phyloP scores from a whole-genome alignment of 1,140 invertebrate genomes.

The Tetragonula clypearis region DNA sequence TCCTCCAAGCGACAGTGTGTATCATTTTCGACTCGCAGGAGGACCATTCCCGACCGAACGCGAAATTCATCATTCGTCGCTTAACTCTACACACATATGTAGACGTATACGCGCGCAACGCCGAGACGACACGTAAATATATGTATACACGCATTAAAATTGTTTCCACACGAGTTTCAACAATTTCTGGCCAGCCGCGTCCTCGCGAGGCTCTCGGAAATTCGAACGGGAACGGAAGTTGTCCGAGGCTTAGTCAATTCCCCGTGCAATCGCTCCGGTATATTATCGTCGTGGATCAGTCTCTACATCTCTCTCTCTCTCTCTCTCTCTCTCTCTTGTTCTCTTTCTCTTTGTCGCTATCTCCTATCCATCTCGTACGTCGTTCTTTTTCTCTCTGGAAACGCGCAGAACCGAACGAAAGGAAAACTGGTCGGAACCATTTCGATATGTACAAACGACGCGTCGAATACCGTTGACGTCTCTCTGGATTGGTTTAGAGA shows the following conservation, averaged over 20 bases:
- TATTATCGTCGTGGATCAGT: conserved; percentile 11
- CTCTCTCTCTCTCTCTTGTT: neutral
- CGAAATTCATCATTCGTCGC: neutral
- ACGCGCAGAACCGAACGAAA: neutral
- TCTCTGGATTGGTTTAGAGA: neutral
- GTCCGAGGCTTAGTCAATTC: conserved; percentile 39
- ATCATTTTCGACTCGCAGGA: neutral
- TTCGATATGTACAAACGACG: neutral
- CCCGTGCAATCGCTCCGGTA: conserved; percentile 32
- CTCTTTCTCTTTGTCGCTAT: neutral
- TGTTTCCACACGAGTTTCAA: conserved; percentile 4
- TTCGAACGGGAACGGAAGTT: conserved; percentile 10
- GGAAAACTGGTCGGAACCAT: neutral
- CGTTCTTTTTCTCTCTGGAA: neutral
- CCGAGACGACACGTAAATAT: neutral
- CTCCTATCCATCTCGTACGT: no score
- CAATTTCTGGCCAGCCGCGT: conserved; percentile 19
- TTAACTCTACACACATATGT: neutral
- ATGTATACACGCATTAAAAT: neutral
- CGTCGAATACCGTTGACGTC: neutral
- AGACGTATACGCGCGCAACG: no score
- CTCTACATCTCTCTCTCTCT: neutral
- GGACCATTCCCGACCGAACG: conserved; percentile 1
- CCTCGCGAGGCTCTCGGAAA: conserved; percentile 21
- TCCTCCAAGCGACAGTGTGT: no score